phyloP scores from a whole-genome alignment of 2,113 vertebrate genomes.

The Silurus glanis region DNA sequence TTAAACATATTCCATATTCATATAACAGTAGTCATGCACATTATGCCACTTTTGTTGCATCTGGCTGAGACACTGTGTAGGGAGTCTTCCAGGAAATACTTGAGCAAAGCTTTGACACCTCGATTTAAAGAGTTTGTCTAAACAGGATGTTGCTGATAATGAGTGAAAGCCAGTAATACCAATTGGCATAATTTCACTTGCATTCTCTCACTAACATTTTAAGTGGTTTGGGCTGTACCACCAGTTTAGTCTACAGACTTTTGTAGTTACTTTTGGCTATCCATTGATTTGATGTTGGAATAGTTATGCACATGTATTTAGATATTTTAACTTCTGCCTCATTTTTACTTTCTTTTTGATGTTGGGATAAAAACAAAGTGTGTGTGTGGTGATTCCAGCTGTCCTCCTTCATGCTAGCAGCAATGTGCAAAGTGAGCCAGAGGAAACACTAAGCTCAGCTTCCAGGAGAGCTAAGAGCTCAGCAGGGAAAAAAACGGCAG shows the following conservation, averaged over 20 bases:
- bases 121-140: neutral
- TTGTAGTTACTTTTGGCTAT: neutral
- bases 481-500: slow-evolving; percentile 31
- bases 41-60: neutral
- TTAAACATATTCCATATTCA: neutral
- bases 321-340: neutral
- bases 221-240: neutral
- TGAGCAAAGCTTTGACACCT: neutral
- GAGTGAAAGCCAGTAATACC: neutral
- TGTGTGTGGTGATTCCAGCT: slow-evolving; percentile 60
- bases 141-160: neutral
- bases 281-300: neutral
- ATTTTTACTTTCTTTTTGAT: too few relatives aligned
- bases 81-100: neutral
- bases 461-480: slow-evolving; percentile 38
- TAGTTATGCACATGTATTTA: neutral
- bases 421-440: slow-evolving; percentile 28
- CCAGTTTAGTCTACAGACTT: neutral
- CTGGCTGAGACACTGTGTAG: neutral
- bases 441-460: slow-evolving; percentile 36
- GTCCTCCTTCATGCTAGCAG: slow-evolving; percentile 55
- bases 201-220: neutral
- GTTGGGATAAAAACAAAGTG: too few relatives aligned
- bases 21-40: neutral
- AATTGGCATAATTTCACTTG: neutral